Base-by-base conservation (phyloP, 2,797 vertebrate genomes). In the Centroberyx gerrardi region DNA sequence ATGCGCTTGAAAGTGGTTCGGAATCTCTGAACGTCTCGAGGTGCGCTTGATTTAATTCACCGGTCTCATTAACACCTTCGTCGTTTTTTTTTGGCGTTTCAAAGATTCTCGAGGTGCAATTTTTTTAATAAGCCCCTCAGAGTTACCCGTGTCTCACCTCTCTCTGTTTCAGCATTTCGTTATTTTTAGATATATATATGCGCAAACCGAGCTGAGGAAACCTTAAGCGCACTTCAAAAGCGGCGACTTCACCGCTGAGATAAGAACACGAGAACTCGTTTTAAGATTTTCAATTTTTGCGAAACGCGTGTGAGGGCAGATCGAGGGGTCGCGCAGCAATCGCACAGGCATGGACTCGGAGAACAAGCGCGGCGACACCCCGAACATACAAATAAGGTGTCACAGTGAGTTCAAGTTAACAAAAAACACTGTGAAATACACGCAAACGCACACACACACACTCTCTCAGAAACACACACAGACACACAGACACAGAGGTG, bases 11-110 rank as follows among this genome's bases (percentile, higher is more conserved):
- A 51, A 51, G 17, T n/a, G 48, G 33, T 33, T 33, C 4, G 33
- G 33, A 33, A 33, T 33, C 4, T 7, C 33, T 33, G 33, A 33
- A 33, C 3, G 1, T 33, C 33, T 33, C 3, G 4, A 33, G 66
- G 79, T 83, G 74, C 1, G 12, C 38, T 71, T 69, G 42, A 87
- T 87, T 88, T 74, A 62, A 84, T 88, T 82, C 55, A 9, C 27
- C 2, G 2, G 44, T 1, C 5, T 51, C 46, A 62, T 9, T 9
- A 46, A 49, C 80, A 29, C 44, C 38, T 51, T 8, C 5, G 13
- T 18, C 72, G 33, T 38, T 13, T 14, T 53, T 31, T 72, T 51
- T 17, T 51, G 1, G 5, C 8, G 17, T 18, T 4, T 51, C 17
- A 51, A 22, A 22, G 22, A 1, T 22, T 22, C 22, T 22, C 33